phyloP scores from a whole-genome alignment of 2,797 vertebrate species.

The Loriculus beryllinus region DNA sequence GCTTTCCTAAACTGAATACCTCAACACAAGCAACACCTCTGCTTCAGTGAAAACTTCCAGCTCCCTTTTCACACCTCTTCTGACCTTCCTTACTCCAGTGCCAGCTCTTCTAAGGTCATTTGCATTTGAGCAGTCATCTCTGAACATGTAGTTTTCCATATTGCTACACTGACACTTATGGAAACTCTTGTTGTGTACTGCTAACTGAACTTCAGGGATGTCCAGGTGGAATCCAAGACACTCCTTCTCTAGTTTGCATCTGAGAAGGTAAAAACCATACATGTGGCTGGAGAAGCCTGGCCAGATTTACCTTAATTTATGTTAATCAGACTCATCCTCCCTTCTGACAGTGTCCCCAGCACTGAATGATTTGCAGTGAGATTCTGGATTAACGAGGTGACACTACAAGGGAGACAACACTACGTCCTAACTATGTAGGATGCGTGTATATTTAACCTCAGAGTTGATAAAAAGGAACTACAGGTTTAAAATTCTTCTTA shows the following conservation, averaged over 20 bases:
- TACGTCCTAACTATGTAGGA: neutral
- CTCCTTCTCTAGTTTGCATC: neutral
- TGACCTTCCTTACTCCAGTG: neutral
- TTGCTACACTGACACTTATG: accelerated
- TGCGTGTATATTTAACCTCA: neutral
- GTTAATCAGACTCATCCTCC: neutral
- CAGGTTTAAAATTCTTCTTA: neutral
- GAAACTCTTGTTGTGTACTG: neutral
- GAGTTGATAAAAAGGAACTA: neutral
- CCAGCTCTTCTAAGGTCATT: neutral
- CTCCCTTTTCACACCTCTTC: neutral
- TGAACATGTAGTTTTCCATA: neutral
- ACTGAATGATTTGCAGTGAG: neutral
- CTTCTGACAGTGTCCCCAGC: neutral
- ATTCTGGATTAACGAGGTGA: neutral
- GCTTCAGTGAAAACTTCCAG: neutral
- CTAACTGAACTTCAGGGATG: neutral
- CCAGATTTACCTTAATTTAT: neutral
- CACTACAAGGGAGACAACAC: neutral
- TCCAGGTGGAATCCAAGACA: neutral
- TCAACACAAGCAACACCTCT: neutral
- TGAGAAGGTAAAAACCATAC: neutral
- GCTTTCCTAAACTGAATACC: neutral
- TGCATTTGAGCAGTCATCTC: neutral
- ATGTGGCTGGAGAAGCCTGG: neutral